Base-by-base conservation (phyloP, 2,113 vertebrate species). In the Amphiprion ocellaris region DNA sequence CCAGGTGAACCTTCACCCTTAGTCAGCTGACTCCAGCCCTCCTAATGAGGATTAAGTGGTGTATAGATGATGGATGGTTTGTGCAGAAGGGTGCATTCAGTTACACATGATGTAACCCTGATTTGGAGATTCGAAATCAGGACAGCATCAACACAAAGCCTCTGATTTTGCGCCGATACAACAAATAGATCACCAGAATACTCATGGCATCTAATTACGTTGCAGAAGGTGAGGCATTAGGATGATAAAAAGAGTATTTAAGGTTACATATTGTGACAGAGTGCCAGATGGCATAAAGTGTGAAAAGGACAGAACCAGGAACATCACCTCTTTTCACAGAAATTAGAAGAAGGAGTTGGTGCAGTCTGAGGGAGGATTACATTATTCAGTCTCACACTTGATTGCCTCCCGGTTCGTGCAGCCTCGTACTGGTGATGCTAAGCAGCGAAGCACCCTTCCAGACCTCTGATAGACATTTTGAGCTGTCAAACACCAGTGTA, bases 61-160 rank as follows among this genome's bases (percentile, higher is more conserved):
- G 26, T 26, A 26, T 3, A 26, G 26, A 26, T 26, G 2, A 26
- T 26, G 26, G 26, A 26, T 3, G 50, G 28, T 73, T 69, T 66
- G 30, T 23, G 11, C 19, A 71, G 50, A 26, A 73, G 49, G 33
- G 30, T 59, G 49, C 66, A 81, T 74, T 49, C 64, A 65, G 74
- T 83, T 64, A 69, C 44, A 37, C 28, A 55, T 89, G 83, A 91
- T 81, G 77, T 87, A 87, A 86, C 63, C 74, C 79, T 60, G 81
- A 62, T 76, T 88, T 71, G 50, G 4, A 73, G 82, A 91, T 89
- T 74, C 75, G 19, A 73, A 70, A 71, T 72, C 37, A 79, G 60
- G 53, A 84, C 59, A 73, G 49, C 61, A 75, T 75, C 66, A 72
- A 75, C 30, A 76, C 24, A 12, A 63, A 71, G 69, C 55, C 47